These are phyloP conservation scores for Rhinogobio ventralis DNA, from an alignment of 2,797 vertebrate species.

Conservation along the genomic window DNA sequence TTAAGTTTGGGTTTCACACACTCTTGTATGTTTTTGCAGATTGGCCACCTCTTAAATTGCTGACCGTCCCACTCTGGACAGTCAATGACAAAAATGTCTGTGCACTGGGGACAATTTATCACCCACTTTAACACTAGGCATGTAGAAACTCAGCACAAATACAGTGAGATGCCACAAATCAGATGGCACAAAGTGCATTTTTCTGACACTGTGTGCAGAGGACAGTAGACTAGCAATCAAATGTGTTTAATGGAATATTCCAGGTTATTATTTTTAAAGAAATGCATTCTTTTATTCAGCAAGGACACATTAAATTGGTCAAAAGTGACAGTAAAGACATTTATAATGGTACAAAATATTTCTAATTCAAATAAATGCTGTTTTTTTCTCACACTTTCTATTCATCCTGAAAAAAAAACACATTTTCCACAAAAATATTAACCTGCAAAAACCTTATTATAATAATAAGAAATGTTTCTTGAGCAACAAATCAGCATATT, in stretches of 20 bases:
- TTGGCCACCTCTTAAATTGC: constrained; percentile 24
- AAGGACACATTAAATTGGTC: neutral
- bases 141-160: constrained; percentile 29
- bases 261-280: neutral
- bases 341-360: neutral
- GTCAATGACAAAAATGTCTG: constrained; percentile 15
- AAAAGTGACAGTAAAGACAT: neutral
- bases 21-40: neutral
- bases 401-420: neutral
- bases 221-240: neutral
- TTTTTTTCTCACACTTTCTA: neutral
- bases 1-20: constrained; percentile 44
- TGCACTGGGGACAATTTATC: neutral
- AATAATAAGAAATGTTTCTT: neutral
- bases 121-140: neutral
- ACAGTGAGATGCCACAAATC: neutral
- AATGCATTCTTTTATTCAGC: no score
- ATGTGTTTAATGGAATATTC: neutral
- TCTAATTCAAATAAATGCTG: neutral
- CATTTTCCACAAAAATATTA: neutral
- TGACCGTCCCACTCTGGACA: constrained; percentile 7
- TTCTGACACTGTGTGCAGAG: neutral
- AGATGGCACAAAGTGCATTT: neutral
- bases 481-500: neutral
- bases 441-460: neutral